Conservation (phyloP, 2,888 invertebrate genomes). For the Rhyacophila evoluta region DNA sequence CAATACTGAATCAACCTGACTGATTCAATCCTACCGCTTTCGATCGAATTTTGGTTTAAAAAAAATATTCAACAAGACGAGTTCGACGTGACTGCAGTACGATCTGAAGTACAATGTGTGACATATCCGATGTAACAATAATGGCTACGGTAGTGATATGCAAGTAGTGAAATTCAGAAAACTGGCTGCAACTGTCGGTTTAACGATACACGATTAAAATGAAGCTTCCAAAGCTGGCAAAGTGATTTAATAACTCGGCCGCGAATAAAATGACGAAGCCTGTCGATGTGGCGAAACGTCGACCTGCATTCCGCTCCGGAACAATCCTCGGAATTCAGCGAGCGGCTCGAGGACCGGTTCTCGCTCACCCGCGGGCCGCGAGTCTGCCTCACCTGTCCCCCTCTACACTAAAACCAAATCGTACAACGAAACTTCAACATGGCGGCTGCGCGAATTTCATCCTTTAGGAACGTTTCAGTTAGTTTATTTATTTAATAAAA, state of each 20-base stretch:
- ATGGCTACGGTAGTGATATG: too few relatives aligned
- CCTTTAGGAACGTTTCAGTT: background rate
- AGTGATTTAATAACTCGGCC: background rate
- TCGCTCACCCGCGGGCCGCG: background rate
- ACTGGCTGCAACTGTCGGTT: background rate
- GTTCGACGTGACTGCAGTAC: too few relatives aligned
- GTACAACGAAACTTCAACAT: background rate
- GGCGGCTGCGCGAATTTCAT: background rate
- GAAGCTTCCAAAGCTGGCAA: background rate
- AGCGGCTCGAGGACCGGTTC: conserved; percentile 42
- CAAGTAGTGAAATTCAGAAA: too few relatives aligned
- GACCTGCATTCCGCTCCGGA: conserved; percentile 21
- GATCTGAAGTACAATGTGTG: too few relatives aligned
- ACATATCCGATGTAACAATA: too few relatives aligned
- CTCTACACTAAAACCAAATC: background rate
- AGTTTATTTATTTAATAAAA: too few relatives aligned
- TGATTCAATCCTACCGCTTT: too few relatives aligned
- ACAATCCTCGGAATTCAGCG: conserved; percentile 39
- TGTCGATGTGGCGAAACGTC: background rate
- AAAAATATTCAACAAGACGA: too few relatives aligned
- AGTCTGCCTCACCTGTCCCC: conserved; percentile 12
- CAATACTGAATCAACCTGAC: too few relatives aligned
- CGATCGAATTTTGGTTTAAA: too few relatives aligned
- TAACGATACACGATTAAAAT: background rate
- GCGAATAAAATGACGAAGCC: conserved; percentile 12